Base-by-base conservation (phyloP, 2,888 invertebrate species). In the Zeuzera pyrina region DNA sequence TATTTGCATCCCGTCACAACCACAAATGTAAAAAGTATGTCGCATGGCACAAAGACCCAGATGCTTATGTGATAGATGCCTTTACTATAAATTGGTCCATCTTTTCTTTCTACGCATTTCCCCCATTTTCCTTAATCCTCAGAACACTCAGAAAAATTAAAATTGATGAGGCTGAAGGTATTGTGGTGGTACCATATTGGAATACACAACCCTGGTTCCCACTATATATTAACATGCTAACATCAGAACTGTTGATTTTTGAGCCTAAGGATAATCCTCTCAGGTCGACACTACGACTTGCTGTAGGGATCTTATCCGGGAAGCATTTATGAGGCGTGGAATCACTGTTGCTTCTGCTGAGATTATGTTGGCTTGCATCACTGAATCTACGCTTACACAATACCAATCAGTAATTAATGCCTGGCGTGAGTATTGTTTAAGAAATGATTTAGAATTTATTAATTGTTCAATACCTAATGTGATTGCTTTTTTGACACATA, bases 181-280 rank as follows among this genome's bases (percentile, higher is more conserved):
- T 40, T 5, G 3, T 43, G 3, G 33, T 40, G 1, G 40, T 43
- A n/a, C 43, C 43, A 10, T n/a, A n/a, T n/a, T n/a, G n/a, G n/a
- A n/a, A n/a, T n/a, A n/a, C n/a, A n/a, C n/a, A n/a, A n/a, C n/a
- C 39, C 1, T 42, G 42, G 42, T 42, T 29, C 13, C 42, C 36
- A 0, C 6, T 42, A 3, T 41, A 33, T 12, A 30, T 3, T 4
- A 30, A 12, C 4, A 7, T 30, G 3, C 3, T 30, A 11, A 8
- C 15, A 5, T 30, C 30, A 19, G 7, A 30, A 12, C 8, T n/a
- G 15, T 2, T 30, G 12, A 12, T 21, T 12, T 30, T 30, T 7
- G 12, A 30, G 13, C 30, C 30, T 22, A 12, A 22, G 19, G 16
- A 3, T 15, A 15, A 29, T 13, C 27, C 27, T 11, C 27, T 27